Evolutionary conservation across 1,140 invertebrate species (phyloP).

Genomic region (Drosophila sturtevanti): DNA sequence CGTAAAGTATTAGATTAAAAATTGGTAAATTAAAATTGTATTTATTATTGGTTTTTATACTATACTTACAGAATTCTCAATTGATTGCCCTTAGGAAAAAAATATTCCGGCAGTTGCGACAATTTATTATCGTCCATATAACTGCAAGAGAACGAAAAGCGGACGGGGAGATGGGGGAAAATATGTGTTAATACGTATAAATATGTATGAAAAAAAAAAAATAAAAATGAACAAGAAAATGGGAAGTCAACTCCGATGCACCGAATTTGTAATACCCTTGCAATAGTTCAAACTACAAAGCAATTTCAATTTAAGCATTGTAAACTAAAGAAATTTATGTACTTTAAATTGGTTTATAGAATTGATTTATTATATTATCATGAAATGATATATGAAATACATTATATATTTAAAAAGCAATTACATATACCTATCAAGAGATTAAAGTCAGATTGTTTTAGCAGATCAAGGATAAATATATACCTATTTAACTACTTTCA

Average conservation of each 20-base stretch:
- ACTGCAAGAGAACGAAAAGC: constrained; percentile 50
- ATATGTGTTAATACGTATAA: background rate
- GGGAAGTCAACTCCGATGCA: background rate
- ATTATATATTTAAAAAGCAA: too few relatives aligned
- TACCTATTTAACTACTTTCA: too few relatives aligned
- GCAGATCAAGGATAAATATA: too few relatives aligned
- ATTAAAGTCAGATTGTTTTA: too few relatives aligned
- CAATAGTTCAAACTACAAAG: background rate
- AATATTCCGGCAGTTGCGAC: constrained; percentile 61
- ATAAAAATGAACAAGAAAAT: background rate
- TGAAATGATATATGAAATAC: too few relatives aligned
- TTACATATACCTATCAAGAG: too few relatives aligned
- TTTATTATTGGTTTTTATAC: constrained; percentile 18
- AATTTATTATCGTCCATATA: constrained; percentile 83
- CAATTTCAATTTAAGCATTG: too few relatives aligned
- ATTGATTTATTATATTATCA: too few relatives aligned
- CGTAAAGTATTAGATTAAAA: constrained; percentile 14
- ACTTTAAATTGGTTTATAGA: too few relatives aligned
- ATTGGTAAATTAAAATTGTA: background rate
- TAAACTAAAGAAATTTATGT: too few relatives aligned
- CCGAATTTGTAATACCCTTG: background rate
- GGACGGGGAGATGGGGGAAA: too few relatives aligned
- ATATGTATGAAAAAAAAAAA: background rate
- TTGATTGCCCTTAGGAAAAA: constrained; percentile 78
- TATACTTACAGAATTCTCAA: constrained; percentile 81